A percentile compares a stretch with the other conserved stretches of the same genome.
Evolutionary conservation across 2,113 vertebrate species (phyloP).

Genomic region (Alectura lathami): DNA sequence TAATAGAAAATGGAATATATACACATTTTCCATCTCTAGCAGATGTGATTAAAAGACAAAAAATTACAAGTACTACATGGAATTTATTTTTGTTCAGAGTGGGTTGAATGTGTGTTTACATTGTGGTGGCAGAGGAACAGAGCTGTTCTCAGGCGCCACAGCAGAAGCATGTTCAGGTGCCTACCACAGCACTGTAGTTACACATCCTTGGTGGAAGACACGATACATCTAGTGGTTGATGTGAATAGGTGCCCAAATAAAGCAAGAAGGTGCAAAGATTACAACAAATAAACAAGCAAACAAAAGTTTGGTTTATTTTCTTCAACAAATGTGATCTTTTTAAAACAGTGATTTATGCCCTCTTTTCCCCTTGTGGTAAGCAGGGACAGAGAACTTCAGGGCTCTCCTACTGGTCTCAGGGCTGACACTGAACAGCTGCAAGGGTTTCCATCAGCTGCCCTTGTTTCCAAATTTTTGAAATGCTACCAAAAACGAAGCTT

Average conservation of each 20-base stretch:
- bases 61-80: neutral
- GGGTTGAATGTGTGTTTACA: neutral
- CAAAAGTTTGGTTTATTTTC: neutral
- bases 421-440: neutral
- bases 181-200: neutral
- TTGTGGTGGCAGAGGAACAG: neutral
- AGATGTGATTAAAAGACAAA: neutral
- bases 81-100: neutral
- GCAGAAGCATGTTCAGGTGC: neutral
- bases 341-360: neutral
- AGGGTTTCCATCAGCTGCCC: neutral
- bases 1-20: neutral
- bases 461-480: neutral
- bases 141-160: neutral
- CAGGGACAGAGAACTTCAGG: neutral
- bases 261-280: neutral
- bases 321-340: neutral
- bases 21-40: neutral
- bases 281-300: neutral
- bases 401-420: neutral
- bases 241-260: neutral
- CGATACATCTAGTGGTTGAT: neutral
- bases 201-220: fast-evolving
- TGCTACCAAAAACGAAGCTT: neutral
- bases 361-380: neutral